phyloP scores from a whole-genome alignment of 2,113 vertebrate species.

The Vulpes vulpes region DNA sequence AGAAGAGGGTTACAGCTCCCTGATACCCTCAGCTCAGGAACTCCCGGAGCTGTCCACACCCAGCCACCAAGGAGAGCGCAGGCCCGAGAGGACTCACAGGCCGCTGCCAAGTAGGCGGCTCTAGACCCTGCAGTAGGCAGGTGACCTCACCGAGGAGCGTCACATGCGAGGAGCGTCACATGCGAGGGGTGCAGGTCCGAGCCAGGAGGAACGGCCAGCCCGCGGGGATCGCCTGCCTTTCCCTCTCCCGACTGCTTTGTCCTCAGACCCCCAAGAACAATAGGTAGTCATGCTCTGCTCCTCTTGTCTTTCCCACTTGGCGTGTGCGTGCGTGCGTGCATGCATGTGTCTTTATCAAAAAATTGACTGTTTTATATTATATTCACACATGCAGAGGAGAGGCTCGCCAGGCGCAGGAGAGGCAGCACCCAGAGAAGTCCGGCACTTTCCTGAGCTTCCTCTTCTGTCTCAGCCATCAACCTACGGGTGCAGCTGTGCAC shows the following conservation, averaged over 20 bases:
- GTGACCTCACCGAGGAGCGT: not conserved
- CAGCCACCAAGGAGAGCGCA: not conserved
- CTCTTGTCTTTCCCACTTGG: not conserved
- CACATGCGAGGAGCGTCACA: no score
- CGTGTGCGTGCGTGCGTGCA: not conserved
- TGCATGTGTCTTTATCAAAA: not conserved
- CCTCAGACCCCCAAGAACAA: not conserved
- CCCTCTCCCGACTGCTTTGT: not conserved
- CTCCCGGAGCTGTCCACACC: rapidly evolving
- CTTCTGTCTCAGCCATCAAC: not conserved
- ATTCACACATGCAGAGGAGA: not conserved
- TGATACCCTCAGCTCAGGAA: not conserved
- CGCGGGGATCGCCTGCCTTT: not conserved
- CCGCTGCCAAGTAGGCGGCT: not conserved
- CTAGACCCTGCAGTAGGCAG: not conserved
- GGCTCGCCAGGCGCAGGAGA: not conserved
- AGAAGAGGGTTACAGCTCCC: not conserved
- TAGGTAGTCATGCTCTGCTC: not conserved
- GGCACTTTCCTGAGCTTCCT: not conserved
- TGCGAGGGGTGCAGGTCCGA: not conserved
- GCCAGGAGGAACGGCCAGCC: not conserved
- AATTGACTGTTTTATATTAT: not conserved
- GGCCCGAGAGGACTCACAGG: not conserved
- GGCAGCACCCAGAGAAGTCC: not conserved
- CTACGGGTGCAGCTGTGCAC: not conserved